phyloP scores from a whole-genome alignment of 2,888 invertebrate species.

The Apodemia duryi region DNA sequence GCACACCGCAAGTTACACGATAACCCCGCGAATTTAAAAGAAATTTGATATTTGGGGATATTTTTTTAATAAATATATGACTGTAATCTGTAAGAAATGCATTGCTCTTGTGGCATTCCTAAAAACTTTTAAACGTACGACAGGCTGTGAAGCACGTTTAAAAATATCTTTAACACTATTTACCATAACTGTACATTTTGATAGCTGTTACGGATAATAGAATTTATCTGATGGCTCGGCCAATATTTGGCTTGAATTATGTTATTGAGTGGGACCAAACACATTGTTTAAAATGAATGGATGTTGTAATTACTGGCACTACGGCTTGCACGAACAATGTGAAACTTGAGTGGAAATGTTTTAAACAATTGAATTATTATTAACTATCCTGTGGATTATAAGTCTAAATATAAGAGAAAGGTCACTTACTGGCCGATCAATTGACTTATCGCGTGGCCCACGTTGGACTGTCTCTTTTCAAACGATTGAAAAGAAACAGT shows the following conservation, averaged over 20 bases:
- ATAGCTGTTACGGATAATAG: slow-evolving; percentile 37
- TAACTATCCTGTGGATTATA: slow-evolving; percentile 13
- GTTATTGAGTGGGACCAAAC: slow-evolving; percentile 39
- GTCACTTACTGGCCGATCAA: no score
- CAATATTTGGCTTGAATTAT: slow-evolving; percentile 53
- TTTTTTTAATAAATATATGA: no score
- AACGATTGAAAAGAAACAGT: no score
- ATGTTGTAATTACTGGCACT: slow-evolving; percentile 34
- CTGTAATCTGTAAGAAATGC: no score
- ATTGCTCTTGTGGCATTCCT: no score
- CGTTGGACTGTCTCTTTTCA: no score
- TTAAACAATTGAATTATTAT: slow-evolving; percentile 20
- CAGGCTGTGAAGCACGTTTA: no score
- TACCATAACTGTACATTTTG: slow-evolving; percentile 30
- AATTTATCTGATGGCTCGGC: slow-evolving; percentile 45
- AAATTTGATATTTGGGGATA: no score
- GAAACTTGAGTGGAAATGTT: slow-evolving; percentile 19
- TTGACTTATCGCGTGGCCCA: no score
- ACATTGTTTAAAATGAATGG: slow-evolving; percentile 32
- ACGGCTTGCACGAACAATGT: slow-evolving; percentile 17
- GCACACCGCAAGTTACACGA: no score
- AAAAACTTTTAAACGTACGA: no score
- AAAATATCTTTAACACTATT: slow-evolving; percentile 18
- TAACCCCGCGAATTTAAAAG: no score
- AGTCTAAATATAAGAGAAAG: neutral